phyloP scores from a whole-genome alignment of 1,140 invertebrate genomes.

The Ectropis grisescens region DNA sequence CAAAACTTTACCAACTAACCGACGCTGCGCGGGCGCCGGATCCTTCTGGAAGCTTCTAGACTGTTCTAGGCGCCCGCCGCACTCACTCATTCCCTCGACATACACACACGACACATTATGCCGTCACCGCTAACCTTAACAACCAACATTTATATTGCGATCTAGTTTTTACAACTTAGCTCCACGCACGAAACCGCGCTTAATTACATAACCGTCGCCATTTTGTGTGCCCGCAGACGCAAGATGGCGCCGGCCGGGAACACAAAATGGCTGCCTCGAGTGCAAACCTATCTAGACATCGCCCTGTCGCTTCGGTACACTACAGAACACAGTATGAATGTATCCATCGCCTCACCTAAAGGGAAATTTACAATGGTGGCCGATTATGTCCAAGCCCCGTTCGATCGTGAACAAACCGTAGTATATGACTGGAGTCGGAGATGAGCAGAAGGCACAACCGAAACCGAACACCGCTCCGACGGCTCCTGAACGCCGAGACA shows the following conservation, averaged over 20 bases:
- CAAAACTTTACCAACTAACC: conserved; percentile 31
- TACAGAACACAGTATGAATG: conserved; percentile 61
- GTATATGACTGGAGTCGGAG: not conserved
- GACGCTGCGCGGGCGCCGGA: conserved; percentile 32
- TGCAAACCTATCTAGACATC: conserved; percentile 59
- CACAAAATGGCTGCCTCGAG: too few relatives aligned
- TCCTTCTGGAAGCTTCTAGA: not conserved
- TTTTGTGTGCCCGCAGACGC: conserved; percentile 5
- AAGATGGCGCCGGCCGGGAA: conserved; percentile 10
- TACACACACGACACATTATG: conserved; percentile 66
- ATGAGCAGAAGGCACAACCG: conserved; percentile 11
- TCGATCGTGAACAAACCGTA: conserved; percentile 4
- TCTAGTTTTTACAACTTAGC: conserved; percentile 60
- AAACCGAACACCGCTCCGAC: conserved; percentile 4
- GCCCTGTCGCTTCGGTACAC: conserved; percentile 57
- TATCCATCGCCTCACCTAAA: conserved; percentile 54
- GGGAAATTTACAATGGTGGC: conserved; percentile 36
- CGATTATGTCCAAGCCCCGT: conserved; percentile 15
- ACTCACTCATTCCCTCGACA: conserved; percentile 27
- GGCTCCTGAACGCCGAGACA: conserved; percentile 11
- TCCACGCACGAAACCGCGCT: conserved; percentile 35
- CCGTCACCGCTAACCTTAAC: conserved; percentile 37
- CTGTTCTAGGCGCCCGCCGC: not conserved
- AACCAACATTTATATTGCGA: conserved; percentile 55
- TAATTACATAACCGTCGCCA: conserved; percentile 19